Conservation (phyloP, 1,140 invertebrate species). For the Sycobia sp. region DNA sequence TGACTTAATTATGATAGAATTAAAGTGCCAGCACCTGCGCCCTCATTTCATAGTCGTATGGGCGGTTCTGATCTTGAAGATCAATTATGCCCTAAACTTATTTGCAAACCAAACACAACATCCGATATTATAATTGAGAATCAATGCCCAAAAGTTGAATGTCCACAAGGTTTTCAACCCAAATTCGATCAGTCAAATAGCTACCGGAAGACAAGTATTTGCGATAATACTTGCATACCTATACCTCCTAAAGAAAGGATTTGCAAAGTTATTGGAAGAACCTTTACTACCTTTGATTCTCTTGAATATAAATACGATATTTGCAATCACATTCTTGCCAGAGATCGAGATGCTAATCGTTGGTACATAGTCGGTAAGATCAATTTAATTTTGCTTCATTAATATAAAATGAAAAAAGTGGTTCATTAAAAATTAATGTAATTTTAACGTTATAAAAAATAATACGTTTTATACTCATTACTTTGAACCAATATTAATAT, state of each 20-base stretch:
- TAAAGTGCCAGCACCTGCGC: constrained; percentile 2
- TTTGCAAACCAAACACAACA: neutral
- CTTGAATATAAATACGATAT: constrained; percentile 77
- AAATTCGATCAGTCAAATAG: constrained; percentile 32
- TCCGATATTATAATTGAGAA: neutral
- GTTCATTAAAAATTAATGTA: neutral
- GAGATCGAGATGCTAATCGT: constrained; percentile 63
- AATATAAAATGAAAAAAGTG: neutral
- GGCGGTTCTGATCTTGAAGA: neutral
- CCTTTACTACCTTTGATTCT: constrained; percentile 79
- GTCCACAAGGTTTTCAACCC: constrained; percentile 23
- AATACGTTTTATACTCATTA: too few relatives aligned
- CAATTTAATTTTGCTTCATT: constrained; percentile 4
- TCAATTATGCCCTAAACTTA: constrained; percentile 6
- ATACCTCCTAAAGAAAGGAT: constrained; percentile 64
- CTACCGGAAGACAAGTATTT: constrained; percentile 10
- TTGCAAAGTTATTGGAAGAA: constrained; percentile 76
- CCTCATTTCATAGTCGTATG: constrained; percentile 2
- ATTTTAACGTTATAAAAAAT: too few relatives aligned
- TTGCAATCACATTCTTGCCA: constrained; percentile 77
- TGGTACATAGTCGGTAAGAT: constrained; percentile 44
- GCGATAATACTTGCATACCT: constrained; percentile 64
- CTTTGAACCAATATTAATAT: too few relatives aligned
- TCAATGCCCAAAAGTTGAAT: constrained; percentile 25
- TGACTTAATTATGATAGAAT: neutral